These are phyloP conservation scores for Limnodromus scolopaceus DNA, from an alignment of 2,797 vertebrate species.

Conservation along the genomic window DNA sequence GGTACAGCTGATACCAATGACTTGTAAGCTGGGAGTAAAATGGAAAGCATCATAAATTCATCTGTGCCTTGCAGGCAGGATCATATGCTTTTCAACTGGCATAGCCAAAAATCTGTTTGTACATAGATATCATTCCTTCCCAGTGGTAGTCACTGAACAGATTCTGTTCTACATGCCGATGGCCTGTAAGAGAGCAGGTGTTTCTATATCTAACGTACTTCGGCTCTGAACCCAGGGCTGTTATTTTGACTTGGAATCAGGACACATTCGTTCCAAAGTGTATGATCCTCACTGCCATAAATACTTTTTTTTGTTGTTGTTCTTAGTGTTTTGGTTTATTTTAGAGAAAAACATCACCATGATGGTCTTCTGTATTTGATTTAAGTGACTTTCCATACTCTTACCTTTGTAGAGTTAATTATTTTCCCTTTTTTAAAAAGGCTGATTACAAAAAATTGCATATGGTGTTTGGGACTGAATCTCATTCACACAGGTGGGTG, in stretches of 20 bases:
- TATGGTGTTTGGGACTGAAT: neutral
- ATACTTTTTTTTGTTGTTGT: neutral
- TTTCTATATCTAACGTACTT: slow-evolving; percentile 38
- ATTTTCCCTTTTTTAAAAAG: neutral
- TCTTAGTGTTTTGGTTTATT: neutral
- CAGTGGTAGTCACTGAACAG: slow-evolving; percentile 47
- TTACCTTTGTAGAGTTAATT: neutral
- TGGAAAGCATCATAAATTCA: slow-evolving; percentile 51
- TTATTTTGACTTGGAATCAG: slow-evolving; percentile 43
- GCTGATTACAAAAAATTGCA: neutral
- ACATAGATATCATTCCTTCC: slow-evolving; percentile 67
- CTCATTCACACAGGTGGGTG: neutral
- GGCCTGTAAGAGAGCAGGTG: slow-evolving; percentile 52
- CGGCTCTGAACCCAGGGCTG: slow-evolving; percentile 30
- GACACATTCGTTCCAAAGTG: slow-evolving; percentile 7
- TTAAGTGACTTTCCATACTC: neutral
- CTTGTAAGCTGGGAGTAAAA: slow-evolving; percentile 14
- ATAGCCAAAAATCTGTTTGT: slow-evolving; percentile 63
- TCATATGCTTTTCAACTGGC: slow-evolving; percentile 64
- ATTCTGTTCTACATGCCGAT: slow-evolving; percentile 53
- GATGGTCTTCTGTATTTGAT: neutral
- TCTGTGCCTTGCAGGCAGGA: slow-evolving; percentile 27
- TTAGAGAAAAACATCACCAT: neutral
- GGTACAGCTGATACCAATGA: slow-evolving; percentile 17
- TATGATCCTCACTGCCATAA: slow-evolving; percentile 26